Evolutionary conservation across 2,888 invertebrate genomes (phyloP), one percentile per base, ranked within the genome.

Genomic region (Prosopocoilus inquinatus): DNA sequence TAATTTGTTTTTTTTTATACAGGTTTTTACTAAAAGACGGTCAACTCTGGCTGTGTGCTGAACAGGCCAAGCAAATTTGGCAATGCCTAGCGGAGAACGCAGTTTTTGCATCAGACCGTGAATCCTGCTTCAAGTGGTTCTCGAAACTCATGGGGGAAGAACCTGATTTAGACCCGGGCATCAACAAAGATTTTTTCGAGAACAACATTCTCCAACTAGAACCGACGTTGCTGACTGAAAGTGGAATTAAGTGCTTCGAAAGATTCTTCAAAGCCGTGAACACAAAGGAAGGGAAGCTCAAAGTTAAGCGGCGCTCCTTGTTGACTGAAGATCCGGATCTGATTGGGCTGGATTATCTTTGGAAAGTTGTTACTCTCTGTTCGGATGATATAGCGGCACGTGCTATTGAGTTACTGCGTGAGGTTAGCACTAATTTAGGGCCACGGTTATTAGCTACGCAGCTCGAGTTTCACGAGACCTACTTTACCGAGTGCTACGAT

Each of bases 111-210:
- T 88, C 90, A 1, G 97, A 98, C 76, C 85, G 96, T 36, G 97
- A 98, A 77, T 94, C 96, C 33, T 96, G 97, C 78, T 98, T 97
- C 79, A 91, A 94, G 69, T 97, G 97, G 97, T 97, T 96, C 80
- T 94, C 96, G 36, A 96, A 96, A 79, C 79, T 95, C 35, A 94
- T 95, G 94, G 93, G 93, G 12, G 96, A 96, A 67, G 96, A 97
- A 73, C 96, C 96, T 1, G 97, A 97, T 77, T 79, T 97, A 51
- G 97, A 97, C 79, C 96, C 96, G 1, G 94, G 94, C 65, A 94
- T 96, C 53, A 95, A 94, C 71, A 87, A 91, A 74, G 94, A 94
- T 76, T 98, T 98, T 80, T 97, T 97, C 80, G 93, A 95, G 77
- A 89, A 90, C 69, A 96, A 96, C 73, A 90, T 97, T 65, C 83